Evolutionary conservation across 2,113 vertebrate species (phyloP).

Genomic region (Heteronetta atricapilla): DNA sequence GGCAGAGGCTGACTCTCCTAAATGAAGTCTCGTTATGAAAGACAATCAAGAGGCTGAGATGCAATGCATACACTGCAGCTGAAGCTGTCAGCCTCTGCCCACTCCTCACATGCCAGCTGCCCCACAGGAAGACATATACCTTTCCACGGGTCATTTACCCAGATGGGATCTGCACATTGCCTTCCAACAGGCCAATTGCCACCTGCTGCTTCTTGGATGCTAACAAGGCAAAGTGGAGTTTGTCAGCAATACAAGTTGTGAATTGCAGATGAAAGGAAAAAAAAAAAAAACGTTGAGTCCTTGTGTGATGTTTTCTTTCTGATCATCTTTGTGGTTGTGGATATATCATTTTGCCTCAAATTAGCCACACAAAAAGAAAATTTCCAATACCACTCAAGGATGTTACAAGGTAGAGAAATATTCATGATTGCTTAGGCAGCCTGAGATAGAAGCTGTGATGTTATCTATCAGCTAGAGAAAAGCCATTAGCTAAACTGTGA

Average conservation of each 20-base stretch:
- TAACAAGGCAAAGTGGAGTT: not conserved
- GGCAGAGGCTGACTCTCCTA: not conserved
- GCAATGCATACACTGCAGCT: not conserved
- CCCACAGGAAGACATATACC: not conserved
- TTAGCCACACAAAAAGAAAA: not conserved
- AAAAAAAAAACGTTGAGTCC: not conserved
- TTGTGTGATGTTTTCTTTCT: not conserved
- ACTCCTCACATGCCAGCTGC: not conserved
- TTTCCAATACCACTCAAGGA: not conserved
- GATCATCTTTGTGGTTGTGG: not conserved
- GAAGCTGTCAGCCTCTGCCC: not conserved
- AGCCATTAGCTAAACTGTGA: conserved; percentile 28
- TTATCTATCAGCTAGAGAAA: not conserved
- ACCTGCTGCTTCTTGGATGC: not conserved
- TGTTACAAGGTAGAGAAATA: not conserved
- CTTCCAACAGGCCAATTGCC: not conserved
- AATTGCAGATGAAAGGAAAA: not conserved
- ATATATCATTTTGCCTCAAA: not conserved
- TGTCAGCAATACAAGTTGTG: not conserved
- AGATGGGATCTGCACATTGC: not conserved
- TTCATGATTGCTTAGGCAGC: not conserved
- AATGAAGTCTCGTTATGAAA: not conserved
- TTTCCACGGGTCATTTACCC: not conserved
- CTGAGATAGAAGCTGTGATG: not conserved
- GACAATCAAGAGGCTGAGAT: not conserved